Evolutionary conservation across 1,140 invertebrate genomes (phyloP), one percentile per base, ranked within the genome.

Genomic region (Chelonus insularis): DNA sequence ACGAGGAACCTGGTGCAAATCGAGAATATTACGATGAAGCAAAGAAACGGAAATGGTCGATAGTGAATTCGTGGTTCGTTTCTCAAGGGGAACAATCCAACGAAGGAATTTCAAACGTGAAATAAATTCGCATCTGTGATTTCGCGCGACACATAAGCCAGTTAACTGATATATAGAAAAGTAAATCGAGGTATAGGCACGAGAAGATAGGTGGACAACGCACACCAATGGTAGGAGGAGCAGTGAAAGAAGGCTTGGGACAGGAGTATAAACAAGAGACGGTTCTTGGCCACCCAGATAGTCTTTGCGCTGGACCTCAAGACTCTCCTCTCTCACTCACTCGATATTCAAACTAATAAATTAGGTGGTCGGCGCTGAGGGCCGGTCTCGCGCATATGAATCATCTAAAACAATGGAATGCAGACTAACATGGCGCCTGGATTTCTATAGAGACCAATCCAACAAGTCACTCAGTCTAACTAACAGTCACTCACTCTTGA

Each of bases 331-430:
- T 47, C 11, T 37, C 61, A 57, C 58, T 63, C 58, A 63, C 68
- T 73, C 72, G 72, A 75, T 76, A 75, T 74, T 76, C 72, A 69
- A 78, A 74, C 74, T 75, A 76, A 77, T 76, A 76, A 77, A 77
- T 77, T 75, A 76, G 70, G 66, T 64, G 41, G 52, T 21, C 52
- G 37, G 41, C 52, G 50, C 50, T 56, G 56, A 57, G 54, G 36
- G 29, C 48, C 12, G 41, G 51, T 50, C 47, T 47, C 36, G 71
- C 63, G 65, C 70, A 70, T 80, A 80, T 80, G 76, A 79, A 81
- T 81, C 79, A 80, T 80, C 79, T 76, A 77, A 81, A 79, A 81
- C 78, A 81, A 81, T 80, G 76, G 78, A 81, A 80, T 80, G 78
- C 77, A 75, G 77, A 74, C 77, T 74, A 75, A 78, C 68, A 77